Conservation (phyloP, 2,113 vertebrate species). For the Actenoides hombroni region DNA sequence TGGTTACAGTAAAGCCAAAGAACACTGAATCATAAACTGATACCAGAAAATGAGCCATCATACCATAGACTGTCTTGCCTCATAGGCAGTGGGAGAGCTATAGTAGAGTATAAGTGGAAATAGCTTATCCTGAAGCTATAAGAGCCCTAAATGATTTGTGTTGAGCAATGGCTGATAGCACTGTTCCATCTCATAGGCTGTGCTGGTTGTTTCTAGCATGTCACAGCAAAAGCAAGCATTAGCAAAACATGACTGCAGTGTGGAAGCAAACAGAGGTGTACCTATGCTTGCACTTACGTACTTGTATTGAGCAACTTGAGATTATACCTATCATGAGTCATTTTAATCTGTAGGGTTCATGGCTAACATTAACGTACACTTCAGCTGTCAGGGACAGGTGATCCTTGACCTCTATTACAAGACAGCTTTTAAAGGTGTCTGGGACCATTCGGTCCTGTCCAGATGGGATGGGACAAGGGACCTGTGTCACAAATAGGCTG, state of each 20-base stretch:
- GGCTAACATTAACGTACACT: neutral
- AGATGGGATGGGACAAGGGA: neutral
- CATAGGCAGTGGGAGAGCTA: neutral
- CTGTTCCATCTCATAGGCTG: neutral
- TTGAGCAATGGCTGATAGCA: neutral
- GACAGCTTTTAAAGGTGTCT: neutral
- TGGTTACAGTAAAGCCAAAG: neutral
- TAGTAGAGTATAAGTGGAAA: neutral
- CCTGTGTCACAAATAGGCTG: neutral
- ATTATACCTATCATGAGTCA: neutral
- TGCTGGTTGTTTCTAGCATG: neutral
- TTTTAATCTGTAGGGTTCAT: neutral
- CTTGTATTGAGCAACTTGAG: neutral
- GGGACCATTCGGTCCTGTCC: neutral
- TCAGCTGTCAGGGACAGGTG: neutral
- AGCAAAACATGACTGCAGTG: neutral
- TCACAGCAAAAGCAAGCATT: neutral
- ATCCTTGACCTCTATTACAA: neutral
- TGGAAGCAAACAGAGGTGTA: neutral
- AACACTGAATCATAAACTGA: neutral
- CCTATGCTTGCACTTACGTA: fast-evolving
- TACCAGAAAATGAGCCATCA: neutral
- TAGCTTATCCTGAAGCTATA: neutral
- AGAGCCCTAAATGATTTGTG: neutral
- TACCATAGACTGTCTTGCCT: neutral